Base-by-base conservation (phyloP, 2,113 vertebrate genomes). In the Sebastes schlegelii region DNA sequence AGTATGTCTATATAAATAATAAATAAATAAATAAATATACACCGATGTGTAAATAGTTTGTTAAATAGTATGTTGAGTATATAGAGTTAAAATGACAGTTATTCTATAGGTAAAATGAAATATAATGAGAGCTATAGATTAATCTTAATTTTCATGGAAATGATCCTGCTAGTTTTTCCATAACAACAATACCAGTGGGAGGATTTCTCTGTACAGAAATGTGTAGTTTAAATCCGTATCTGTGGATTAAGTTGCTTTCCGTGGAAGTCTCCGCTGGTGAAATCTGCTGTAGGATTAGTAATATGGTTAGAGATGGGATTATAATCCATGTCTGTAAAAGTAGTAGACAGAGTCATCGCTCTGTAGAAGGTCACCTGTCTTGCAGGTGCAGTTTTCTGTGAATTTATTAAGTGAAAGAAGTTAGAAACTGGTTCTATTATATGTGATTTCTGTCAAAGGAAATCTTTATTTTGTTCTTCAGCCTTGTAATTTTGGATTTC, bases 321-420 rank as follows among this genome's bases (percentile, higher is more conserved):
- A 67, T 65, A 82, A 73, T 82, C 64, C 21, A 46, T 77, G 21
- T 61, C 1, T 19, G 34, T 75, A 19, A 82, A 62, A 71, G 60
- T 12, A 71, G 60, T 12, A 76, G 58, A 72, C 57, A 60, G 11
- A 60, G 23, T 46, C 57, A 13, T 40, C 65, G 43, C 49, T 66
- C 11, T 34, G 34, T 63, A 55, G 54, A 80, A 46, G 45, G 60
- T 76, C 48, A 61, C n/a, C 12, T 72, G 42, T 81, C 45, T 34
- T 49, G 19, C 51, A 71, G 42, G 1, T 55, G 16, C 16, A 60
- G 5, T 43, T 21, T 42, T 17, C 1, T 55, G 6, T 69, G 10
- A 72, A 40, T 74, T 45, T 8, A 12, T 63, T 3, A 2, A 23
- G 9, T 48, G 4, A 42, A 34, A 82, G 5, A 63, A 57, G 58